phyloP scores from a whole-genome alignment of 2,113 vertebrate species.

The Bostrychus sinensis region DNA sequence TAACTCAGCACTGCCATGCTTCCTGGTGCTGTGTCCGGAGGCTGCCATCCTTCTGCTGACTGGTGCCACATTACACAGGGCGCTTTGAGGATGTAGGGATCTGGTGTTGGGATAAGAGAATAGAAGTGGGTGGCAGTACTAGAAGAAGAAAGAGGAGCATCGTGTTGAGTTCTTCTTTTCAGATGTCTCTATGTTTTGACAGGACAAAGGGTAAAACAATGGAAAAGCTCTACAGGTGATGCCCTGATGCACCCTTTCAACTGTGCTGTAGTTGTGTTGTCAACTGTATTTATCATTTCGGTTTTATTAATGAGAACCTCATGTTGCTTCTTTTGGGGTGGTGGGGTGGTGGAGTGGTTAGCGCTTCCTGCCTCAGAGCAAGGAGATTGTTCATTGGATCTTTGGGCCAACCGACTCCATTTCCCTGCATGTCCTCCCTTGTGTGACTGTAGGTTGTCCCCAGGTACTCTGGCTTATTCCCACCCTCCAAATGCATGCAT shows the following conservation, averaged over 20 bases:
- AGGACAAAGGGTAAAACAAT: slow-evolving; percentile 55
- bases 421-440: too few species aligned
- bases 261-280: slow-evolving; percentile 7
- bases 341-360: too few species aligned
- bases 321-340: too few species aligned
- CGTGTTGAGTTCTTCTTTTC: slow-evolving; percentile 45
- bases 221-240: slow-evolving; percentile 13
- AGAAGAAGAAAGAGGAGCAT: slow-evolving; percentile 32
- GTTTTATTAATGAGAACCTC: slow-evolving; percentile 5
- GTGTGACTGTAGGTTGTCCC: too few species aligned
- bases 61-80: slow-evolving; percentile 21
- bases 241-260: slow-evolving; percentile 11
- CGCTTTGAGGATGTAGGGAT: slow-evolving; percentile 24
- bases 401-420: too few species aligned
- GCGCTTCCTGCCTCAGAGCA: too few species aligned
- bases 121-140: slow-evolving; percentile 39
- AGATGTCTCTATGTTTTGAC: slow-evolving; percentile 65
- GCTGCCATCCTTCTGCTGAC: slow-evolving; percentile 3
- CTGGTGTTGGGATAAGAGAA: slow-evolving; percentile 30
- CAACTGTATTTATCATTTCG: slow-evolving; percentile 33
- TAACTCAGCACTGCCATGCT: slow-evolving; percentile 13
- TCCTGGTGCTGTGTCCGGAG: slow-evolving; percentile 16
- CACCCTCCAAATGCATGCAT: too few species aligned
- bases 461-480: too few species aligned
- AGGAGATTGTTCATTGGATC: too few species aligned